Conservation (phyloP, 2,797 vertebrate species). For the Arrhamphus sclerolepis region DNA sequence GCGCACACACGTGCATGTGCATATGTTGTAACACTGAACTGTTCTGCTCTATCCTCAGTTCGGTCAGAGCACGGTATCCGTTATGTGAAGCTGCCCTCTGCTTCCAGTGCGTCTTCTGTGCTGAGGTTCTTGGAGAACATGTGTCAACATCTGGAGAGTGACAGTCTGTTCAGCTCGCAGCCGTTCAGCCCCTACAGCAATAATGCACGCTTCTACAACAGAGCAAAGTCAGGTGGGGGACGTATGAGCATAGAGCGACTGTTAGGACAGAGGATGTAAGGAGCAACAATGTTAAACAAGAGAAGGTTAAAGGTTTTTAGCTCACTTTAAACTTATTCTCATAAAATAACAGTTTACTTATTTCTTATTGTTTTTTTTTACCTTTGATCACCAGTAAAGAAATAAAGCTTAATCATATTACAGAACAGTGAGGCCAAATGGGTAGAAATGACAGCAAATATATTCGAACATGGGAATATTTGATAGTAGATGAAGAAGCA, state of each 20-base stretch:
- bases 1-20: neutral
- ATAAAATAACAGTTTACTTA: too few species aligned
- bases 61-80: constrained; percentile 92
- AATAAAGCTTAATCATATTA: too few species aligned
- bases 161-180: constrained; percentile 94
- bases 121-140: constrained; percentile 95
- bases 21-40: constrained; percentile 16
- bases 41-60: constrained; percentile 76
- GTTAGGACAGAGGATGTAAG: neutral
- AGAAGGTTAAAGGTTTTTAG: too few species aligned
- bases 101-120: constrained; percentile 92
- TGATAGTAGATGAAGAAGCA: too few species aligned
- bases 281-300: too few species aligned
- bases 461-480: too few species aligned
- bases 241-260: neutral
- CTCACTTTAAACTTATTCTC: too few species aligned
- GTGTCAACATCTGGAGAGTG: constrained; percentile 92
- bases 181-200: constrained; percentile 87
- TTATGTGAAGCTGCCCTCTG: constrained; percentile 91
- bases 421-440: too few species aligned
- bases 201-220: constrained; percentile 76
- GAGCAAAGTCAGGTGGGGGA: constrained; percentile 82
- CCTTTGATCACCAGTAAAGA: too few species aligned
- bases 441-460: too few species aligned
- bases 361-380: too few species aligned